Evolutionary conservation across 2,888 invertebrate species (phyloP).

Genomic region (Agrochola circellaris): DNA sequence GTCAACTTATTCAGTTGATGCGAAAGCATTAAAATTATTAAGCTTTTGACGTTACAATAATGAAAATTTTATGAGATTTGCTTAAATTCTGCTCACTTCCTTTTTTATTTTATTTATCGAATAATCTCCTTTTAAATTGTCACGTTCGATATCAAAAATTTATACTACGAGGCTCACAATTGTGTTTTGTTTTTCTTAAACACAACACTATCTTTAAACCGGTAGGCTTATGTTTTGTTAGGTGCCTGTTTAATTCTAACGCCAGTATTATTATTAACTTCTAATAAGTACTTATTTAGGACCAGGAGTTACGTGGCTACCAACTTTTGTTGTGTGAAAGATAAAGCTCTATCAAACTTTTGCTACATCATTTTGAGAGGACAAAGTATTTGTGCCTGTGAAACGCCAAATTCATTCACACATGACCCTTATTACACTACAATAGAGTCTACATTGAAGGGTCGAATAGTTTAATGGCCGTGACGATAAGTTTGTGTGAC

Average conservation of each 20-base stretch:
- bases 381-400: constrained; percentile 21
- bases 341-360: constrained; percentile 64
- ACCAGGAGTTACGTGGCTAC: constrained; percentile 20
- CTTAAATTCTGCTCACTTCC: neutral
- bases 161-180: neutral
- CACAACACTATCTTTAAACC: neutral
- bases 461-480: neutral
- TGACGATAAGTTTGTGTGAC: constrained; percentile 23
- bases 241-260: constrained; percentile 11
- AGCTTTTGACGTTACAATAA: neutral
- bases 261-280: constrained; percentile 51
- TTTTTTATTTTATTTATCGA: neutral
- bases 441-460: constrained; percentile 24
- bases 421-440: neutral
- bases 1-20: neutral
- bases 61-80: neutral
- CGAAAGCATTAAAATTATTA: neutral
- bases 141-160: neutral
- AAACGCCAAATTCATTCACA: neutral
- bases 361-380: constrained; percentile 55
- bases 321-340: constrained; percentile 59
- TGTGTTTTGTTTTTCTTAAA: neutral
- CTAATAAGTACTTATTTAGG: constrained; percentile 64
- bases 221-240: constrained; percentile 10
- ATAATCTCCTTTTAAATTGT: neutral